Conservation (phyloP, 1,140 invertebrate genomes). For the Ditylenchus dipsaci region DNA sequence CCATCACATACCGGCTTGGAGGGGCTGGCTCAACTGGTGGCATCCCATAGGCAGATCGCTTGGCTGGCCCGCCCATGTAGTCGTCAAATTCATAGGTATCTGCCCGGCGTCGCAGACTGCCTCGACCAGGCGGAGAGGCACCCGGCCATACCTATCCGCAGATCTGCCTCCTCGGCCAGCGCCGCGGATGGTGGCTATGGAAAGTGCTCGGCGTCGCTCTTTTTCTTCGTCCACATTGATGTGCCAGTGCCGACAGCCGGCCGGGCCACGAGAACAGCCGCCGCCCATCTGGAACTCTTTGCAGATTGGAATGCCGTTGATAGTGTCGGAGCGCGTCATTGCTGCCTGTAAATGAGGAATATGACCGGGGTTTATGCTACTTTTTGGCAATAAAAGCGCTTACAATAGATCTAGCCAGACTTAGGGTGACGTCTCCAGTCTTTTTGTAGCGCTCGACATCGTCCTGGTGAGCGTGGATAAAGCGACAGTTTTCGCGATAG, state of each 20-base stretch:
- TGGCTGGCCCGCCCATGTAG: not conserved
- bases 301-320: constrained; percentile 55
- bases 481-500: constrained; percentile 52
- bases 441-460: constrained; percentile 51
- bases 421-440: constrained; percentile 48
- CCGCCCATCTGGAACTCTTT: constrained; percentile 34
- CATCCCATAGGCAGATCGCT: constrained; percentile 11
- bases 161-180: no score
- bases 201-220: constrained; percentile 4
- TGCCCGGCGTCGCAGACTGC: constrained; percentile 1
- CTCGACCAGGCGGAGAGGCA: not conserved
- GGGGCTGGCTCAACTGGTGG: constrained; percentile 7
- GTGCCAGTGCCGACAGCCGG: constrained; percentile 30
- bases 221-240: constrained; percentile 29
- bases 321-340: constrained; percentile 43
- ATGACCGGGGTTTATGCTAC: no score
- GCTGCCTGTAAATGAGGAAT: constrained; percentile 15
- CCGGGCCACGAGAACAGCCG: constrained; percentile 17
- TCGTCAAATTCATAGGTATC: constrained; percentile 3
- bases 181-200: constrained; percentile 11
- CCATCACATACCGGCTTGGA: constrained; percentile 25
- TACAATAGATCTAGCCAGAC: constrained; percentile 49
- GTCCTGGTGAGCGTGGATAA: constrained; percentile 48
- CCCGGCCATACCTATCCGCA: no score
- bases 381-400: not conserved